phyloP scores from a whole-genome alignment of 1,140 invertebrate genomes.

The Pseudomyrmex sp. region DNA sequence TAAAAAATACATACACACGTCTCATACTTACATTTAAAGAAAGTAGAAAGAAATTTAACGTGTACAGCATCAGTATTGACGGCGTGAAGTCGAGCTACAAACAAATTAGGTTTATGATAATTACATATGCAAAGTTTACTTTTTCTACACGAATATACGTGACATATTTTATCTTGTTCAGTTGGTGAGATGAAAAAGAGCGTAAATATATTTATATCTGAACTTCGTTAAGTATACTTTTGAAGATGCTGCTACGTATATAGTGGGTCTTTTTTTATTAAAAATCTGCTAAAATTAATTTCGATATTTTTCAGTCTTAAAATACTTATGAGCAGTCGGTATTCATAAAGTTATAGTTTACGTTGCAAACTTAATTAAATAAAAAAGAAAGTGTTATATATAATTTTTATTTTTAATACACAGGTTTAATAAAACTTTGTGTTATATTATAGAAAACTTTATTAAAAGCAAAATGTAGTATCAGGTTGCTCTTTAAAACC shows the following conservation, averaged over 20 bases:
- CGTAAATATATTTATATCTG: neutral
- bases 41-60: slow-evolving; percentile 88
- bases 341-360: slow-evolving; percentile 23
- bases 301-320: neutral
- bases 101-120: slow-evolving; percentile 73
- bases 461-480: too few relatives aligned
- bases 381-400: neutral
- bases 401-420: too few relatives aligned
- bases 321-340: slow-evolving; percentile 8
- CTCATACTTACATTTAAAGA: slow-evolving; percentile 87
- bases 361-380: neutral
- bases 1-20: too few relatives aligned
- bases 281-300: slow-evolving; percentile 25
- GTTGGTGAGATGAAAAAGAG: neutral
- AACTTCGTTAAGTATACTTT: neutral
- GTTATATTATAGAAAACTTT: too few relatives aligned
- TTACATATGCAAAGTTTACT: neutral
- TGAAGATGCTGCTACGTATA: neutral
- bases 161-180: too few relatives aligned
- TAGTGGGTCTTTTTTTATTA: neutral
- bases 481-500: too few relatives aligned
- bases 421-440: too few relatives aligned
- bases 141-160: neutral
- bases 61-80: slow-evolving; percentile 87
- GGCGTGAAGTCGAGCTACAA: slow-evolving; percentile 88